Evolutionary conservation across 2,888 invertebrate genomes (phyloP).

Genomic region (Leptinotarsa rubiginosa): DNA sequence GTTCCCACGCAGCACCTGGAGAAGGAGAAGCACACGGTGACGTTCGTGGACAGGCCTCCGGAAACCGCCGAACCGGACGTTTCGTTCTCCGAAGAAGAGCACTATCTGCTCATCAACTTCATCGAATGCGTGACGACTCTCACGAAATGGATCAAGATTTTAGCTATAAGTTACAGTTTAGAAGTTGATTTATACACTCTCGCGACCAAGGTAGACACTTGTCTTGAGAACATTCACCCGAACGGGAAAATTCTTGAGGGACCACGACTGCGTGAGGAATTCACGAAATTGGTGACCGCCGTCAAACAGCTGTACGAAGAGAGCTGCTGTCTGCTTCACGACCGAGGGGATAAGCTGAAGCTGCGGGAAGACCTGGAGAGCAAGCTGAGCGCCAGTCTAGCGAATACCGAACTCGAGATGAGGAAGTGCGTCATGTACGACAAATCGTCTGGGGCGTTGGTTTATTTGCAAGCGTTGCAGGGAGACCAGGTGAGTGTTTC

Average conservation of each 20-base stretch:
- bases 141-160: constrained; percentile 82
- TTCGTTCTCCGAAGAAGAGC: constrained; percentile 74
- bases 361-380: constrained; percentile 77
- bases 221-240: constrained; percentile 81
- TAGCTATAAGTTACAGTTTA: constrained; percentile 74
- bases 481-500: constrained; percentile 67
- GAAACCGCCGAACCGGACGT: constrained; percentile 63
- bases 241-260: constrained; percentile 85
- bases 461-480: constrained; percentile 70
- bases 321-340: constrained; percentile 76
- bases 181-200: constrained; percentile 81
- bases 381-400: constrained; percentile 75
- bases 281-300: constrained; percentile 80
- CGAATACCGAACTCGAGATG: constrained; percentile 79
- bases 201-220: constrained; percentile 78
- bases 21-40: constrained; percentile 58
- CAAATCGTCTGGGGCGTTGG: constrained; percentile 68
- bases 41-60: constrained; percentile 60
- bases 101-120: constrained; percentile 78
- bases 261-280: constrained; percentile 75
- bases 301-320: constrained; percentile 79
- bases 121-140: constrained; percentile 87
- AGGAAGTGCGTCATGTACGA: constrained; percentile 76
- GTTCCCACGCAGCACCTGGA: constrained; percentile 53
- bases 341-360: constrained; percentile 75